Evolutionary conservation across 2,888 invertebrate genomes (phyloP), one percentile per base, ranked within the genome.

Genomic region (Apamea crenata): DNA sequence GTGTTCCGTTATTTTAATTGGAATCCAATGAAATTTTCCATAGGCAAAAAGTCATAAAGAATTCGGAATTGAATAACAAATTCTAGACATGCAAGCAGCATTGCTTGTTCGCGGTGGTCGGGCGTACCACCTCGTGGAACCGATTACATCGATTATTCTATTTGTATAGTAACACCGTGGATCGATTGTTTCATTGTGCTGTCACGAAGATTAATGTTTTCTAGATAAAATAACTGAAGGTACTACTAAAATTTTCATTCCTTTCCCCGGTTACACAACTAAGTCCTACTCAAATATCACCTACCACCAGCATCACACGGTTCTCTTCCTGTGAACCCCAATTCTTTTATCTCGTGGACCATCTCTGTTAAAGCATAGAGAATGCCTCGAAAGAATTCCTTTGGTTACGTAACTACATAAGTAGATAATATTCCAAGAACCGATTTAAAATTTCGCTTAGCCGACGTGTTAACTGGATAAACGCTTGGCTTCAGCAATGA

Each of bases 71-170:
- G 25, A 71, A 80, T 68, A 59, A 36, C 25, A 61, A 66, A 70
- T 73, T 36, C 0, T 47, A 44, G 36, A 61, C 61, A 81, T 81
- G 77, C 77, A 71, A 77, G 66, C 29, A 71, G 44, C 36, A 40
- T 29, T 40, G 36, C 63, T 76, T 77, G 21, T 56, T 21, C n/a
- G 36, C 36, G 59, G 70, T 68, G 59, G 74, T 66, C 32, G 74
- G 36, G 63, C 65, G 74, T 85, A 77, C 82, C 79, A 79, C 53
- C 36, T 74, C 68, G 67, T 59, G 16, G 32, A 21, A 56, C 29
- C 66, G 59, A 84, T 73, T 69, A 47, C 14, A 83, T 83, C 36
- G 80, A 83, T 80, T 81, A 61, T 70, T 78, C 56, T 70, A 40
- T 71, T 78, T 75, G 47, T 65, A 78, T 56, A 56, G 40, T 63